Conservation (phyloP, 2,113 vertebrate genomes). For the Willisornis vidua region DNA sequence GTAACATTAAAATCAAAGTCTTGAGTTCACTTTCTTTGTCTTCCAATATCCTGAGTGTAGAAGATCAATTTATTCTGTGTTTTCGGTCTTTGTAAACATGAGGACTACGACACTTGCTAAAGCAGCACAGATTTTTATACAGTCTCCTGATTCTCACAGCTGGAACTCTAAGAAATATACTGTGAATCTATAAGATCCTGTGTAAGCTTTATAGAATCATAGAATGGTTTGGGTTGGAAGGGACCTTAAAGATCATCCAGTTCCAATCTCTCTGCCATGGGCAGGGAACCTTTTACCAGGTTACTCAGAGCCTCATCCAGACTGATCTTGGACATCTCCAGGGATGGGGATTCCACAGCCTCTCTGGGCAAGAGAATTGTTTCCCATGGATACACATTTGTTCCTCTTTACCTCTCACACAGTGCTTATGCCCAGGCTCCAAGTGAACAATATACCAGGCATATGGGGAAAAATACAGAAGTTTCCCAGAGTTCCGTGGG, state of each 20-base stretch:
- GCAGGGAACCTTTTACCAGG: neutral
- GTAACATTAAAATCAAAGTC: neutral
- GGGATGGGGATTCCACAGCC: neutral
- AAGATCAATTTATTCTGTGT: neutral
- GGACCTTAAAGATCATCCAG: neutral
- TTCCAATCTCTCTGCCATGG: neutral
- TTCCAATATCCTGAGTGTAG: neutral
- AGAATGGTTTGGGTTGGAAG: neutral
- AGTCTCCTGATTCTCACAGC: neutral
- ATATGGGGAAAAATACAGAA: neutral
- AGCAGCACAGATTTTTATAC: neutral
- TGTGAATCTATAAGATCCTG: neutral
- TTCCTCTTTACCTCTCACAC: neutral
- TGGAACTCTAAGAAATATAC: neutral
- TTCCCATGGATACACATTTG: neutral
- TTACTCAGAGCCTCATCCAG: neutral
- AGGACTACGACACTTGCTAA: neutral
- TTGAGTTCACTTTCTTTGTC: neutral
- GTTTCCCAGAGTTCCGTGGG: neutral
- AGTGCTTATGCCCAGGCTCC: neutral
- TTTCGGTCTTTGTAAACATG: neutral
- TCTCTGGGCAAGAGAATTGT: neutral
- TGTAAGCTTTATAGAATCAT: neutral
- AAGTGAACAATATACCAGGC: neutral
- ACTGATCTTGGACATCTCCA: neutral